Base-by-base conservation (phyloP, 2,113 vertebrate genomes). In the Oreocharis arfaki region DNA sequence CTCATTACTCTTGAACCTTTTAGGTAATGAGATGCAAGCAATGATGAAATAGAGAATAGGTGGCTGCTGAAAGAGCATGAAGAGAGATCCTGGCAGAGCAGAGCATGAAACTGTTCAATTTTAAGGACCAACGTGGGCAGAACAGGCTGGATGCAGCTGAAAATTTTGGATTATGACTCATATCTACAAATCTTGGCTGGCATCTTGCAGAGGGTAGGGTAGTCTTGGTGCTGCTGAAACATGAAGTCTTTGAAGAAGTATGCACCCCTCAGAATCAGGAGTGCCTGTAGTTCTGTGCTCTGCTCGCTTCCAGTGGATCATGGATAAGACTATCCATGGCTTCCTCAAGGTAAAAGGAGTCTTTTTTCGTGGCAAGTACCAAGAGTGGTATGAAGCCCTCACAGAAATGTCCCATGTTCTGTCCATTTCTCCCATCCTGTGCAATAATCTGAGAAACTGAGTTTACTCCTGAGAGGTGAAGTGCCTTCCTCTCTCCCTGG, bases 141-240 rank as follows among this genome's bases (percentile, higher is more conserved):
- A 94, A 21, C 68, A 86, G 41, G 8, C 47, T 87, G 80, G 73
- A 75, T 94, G 64, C 73, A 79, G 91, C 64, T 91, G 94, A 84
- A 86, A 53, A 64, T 3, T 37, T 41, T 53, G 76, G 74, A 77
- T 75, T 77, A n/a, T 95, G 94, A 95, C 52, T 95, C 93, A 95
- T 52, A 64, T 22, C 56, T 68, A 37, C 49, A 60, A 75, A 71
- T 71, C 77, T 89, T 78, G 68, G 69, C 81, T 92, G 71, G 71
- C 76, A 44, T 80, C 71, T 86, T 8, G 1, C 68, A 88, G 92
- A 76, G 35, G 76, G 42, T 5, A 0, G 32, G 56, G 41, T 70
- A 35, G 71, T 39, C 28, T 88, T 50, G 23, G 27, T 61, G 75
- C 85, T 69, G 10, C 53, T 59, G 91, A 56, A 75, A 42, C 11